Percentiles rank a stretch among this genome's conserved stretches.
These are phyloP conservation scores for Ceyx erithaca DNA, from an alignment of 2,797 vertebrate genomes.

Conservation along the genomic window DNA sequence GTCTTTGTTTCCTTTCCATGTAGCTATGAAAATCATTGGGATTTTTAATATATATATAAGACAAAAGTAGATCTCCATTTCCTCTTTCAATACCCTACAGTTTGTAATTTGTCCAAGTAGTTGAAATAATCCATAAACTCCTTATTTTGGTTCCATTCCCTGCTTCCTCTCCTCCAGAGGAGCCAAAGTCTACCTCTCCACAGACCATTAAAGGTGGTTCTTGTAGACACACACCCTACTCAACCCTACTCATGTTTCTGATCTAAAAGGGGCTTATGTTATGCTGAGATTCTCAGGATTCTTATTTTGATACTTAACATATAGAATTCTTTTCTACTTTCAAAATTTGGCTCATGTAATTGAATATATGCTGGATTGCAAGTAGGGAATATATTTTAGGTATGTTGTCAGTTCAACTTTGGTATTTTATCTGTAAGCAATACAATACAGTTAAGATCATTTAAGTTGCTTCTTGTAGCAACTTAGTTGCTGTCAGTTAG, in stretches of 20 bases:
- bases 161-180: background rate
- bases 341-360: background rate
- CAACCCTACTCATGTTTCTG: background rate
- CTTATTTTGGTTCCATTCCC: background rate
- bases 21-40: background rate
- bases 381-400: background rate
- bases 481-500: background rate
- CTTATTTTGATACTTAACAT: background rate
- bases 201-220: background rate
- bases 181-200: background rate
- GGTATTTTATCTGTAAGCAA: background rate
- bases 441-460: background rate
- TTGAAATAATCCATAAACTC: background rate
- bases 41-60: background rate
- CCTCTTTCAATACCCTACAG: background rate
- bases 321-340: background rate
- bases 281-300: background rate
- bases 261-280: background rate
- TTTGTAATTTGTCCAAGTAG: background rate
- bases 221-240: background rate
- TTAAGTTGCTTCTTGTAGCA: background rate
- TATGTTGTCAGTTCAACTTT: background rate
- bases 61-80: background rate
- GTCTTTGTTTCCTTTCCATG: background rate
- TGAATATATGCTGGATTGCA: background rate